A percentile compares a stretch with the other conserved stretches of the same genome.
Evolutionary conservation across 1,140 invertebrate species (phyloP).

Genomic region (Eumaeus atala): DNA sequence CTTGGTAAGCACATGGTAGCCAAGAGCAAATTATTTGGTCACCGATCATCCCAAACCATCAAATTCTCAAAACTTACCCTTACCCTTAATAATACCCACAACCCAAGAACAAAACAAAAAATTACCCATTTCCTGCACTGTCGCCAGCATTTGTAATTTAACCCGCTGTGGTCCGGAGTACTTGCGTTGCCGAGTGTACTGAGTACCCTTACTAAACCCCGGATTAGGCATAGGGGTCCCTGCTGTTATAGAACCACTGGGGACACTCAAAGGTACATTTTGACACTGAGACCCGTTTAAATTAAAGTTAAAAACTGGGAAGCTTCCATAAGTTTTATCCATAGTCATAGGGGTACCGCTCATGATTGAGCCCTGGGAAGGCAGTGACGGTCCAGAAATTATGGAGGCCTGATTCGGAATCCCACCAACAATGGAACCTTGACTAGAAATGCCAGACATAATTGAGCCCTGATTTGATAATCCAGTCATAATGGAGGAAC

Average conservation of each 20-base stretch:
- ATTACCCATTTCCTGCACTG: conserved; percentile 73
- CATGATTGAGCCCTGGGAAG: conserved; percentile 9
- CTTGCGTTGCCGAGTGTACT: conserved; percentile 55
- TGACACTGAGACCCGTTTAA: conserved; percentile 14
- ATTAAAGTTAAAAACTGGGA: conserved; percentile 24
- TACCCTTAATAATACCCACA: conserved; percentile 19
- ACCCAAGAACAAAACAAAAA: conserved; percentile 33
- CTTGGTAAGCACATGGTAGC: no score
- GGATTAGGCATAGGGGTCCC: conserved; percentile 35
- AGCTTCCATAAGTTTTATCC: conserved; percentile 13
- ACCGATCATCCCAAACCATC: no score
- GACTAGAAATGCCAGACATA: conserved; percentile 21
- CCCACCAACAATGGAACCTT: conserved; percentile 20
- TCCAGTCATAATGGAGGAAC: conserved; percentile 30
- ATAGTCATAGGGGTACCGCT: conserved; percentile 27
- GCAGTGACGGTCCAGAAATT: conserved; percentile 12
- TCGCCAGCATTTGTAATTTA: conserved; percentile 66
- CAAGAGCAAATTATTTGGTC: no score
- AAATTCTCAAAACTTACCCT: no score
- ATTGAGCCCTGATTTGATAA: conserved; percentile 26
- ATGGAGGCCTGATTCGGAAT: conserved; percentile 18
- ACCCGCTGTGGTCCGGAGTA: conserved; percentile 66
- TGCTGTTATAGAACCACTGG: conserved; percentile 42
- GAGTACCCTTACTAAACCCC: conserved; percentile 21
- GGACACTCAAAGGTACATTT: conserved; percentile 13